These are phyloP conservation scores for Lithophane semibrunnea DNA, from an alignment of 2,888 invertebrate genomes.

Conservation along the genomic window DNA sequence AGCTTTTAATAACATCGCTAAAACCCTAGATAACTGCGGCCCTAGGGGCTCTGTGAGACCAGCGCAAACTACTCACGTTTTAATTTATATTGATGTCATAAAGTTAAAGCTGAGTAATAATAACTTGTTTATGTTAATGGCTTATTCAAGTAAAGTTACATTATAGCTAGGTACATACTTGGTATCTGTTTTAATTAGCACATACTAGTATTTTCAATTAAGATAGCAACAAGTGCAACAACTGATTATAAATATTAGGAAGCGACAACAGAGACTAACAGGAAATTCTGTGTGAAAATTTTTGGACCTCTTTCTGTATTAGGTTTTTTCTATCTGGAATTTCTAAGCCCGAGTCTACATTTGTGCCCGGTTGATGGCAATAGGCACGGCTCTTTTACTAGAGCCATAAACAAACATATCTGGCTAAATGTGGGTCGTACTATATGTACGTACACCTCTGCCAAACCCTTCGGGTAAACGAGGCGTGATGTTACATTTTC, in stretches of 20 bases:
- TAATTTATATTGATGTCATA: constrained; percentile 43
- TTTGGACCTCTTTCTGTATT: too few relatives aligned
- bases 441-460: too few relatives aligned
- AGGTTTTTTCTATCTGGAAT: too few relatives aligned
- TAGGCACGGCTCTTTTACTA: too few relatives aligned
- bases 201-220: constrained; percentile 43
- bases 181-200: constrained; percentile 52
- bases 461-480: too few relatives aligned
- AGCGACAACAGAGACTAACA: not conserved
- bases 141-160: constrained; percentile 34
- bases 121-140: constrained; percentile 40
- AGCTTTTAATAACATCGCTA: constrained; percentile 45
- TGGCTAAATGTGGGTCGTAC: too few relatives aligned
- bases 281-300: not conserved
- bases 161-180: constrained; percentile 14
- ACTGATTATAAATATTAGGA: not conserved
- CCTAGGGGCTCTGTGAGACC: constrained; percentile 16
- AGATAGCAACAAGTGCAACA: constrained; percentile 35
- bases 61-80: constrained; percentile 34
- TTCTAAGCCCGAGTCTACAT: too few relatives aligned
- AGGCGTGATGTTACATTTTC: not conserved
- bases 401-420: too few relatives aligned
- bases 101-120: constrained; percentile 34
- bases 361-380: too few relatives aligned
- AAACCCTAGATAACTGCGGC: constrained; percentile 25